phyloP scores from a whole-genome alignment of 2,113 vertebrate genomes.

The Strix uralensis region DNA sequence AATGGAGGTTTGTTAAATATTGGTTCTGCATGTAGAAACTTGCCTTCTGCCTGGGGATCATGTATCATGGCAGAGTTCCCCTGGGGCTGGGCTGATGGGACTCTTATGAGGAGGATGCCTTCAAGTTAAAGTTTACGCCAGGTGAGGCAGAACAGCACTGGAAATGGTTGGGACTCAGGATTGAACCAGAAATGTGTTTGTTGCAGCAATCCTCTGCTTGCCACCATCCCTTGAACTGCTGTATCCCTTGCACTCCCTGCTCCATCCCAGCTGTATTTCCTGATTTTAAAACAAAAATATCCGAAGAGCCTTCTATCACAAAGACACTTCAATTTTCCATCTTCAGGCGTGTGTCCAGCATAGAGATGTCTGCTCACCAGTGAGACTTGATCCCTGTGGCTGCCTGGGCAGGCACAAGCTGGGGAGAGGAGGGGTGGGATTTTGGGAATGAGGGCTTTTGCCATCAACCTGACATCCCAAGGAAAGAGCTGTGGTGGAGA shows the following conservation, averaged over 20 bases:
- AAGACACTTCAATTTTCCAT: background rate
- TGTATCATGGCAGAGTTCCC: background rate
- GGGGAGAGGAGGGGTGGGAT: background rate
- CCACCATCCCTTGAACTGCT: rapidly evolving
- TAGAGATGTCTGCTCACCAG: background rate
- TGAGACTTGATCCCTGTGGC: background rate
- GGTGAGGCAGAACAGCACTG: background rate
- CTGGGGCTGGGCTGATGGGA: background rate
- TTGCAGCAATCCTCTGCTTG: background rate
- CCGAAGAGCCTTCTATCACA: background rate
- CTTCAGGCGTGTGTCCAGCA: rapidly evolving
- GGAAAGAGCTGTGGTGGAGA: rapidly evolving
- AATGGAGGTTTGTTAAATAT: background rate
- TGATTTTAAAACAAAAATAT: background rate
- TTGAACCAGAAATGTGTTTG: background rate
- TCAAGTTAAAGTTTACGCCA: background rate
- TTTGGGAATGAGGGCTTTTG: background rate
- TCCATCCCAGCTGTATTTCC: background rate
- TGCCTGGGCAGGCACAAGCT: background rate
- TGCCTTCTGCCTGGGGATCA: background rate
- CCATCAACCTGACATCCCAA: background rate
- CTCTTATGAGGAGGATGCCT: background rate
- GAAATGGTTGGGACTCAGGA: background rate
- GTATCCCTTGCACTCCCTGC: background rate
- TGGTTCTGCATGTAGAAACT: background rate